Evolutionary conservation across 2,113 vertebrate species (phyloP), one percentile per base, ranked within the genome.

Genomic region (Myiozetetes cayanensis): DNA sequence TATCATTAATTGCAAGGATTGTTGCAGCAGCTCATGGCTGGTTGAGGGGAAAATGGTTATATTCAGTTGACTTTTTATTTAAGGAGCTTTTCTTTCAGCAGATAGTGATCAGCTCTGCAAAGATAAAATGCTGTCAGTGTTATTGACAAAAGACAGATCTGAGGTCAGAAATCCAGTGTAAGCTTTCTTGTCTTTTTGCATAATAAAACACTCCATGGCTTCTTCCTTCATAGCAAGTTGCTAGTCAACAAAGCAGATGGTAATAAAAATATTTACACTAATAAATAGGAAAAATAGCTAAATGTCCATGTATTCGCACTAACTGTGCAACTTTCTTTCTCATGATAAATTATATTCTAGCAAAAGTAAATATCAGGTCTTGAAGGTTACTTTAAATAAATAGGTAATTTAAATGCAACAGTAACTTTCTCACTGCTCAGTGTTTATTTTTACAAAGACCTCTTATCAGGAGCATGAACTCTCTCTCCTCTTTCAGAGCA

Each of bases 361-460:
- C 31, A 88, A 97, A 96, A 97, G 84, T 92, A 91, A 95, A 88
- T 90, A 91, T 47, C 78, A 93, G 89, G 85, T 93, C 95, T 90
- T 95, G 93, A 97, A 97, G 96, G 94, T 97, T 97, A 96, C 74
- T 97, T 96, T 96, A 96, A 97, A 95, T 96, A 97, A 97, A 94
- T 94, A 97, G 95, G 93, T 97, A 95, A 97, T 97, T 95, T 97
- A 97, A 97, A 97, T 97, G 96, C 96, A 96, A 90, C 94, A 95
- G 87, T 96, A 94, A 94, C 85, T 95, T 91, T 67, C 90, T 91
- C 67, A 91, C 52, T 77, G 88, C 82, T 85, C 49, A 20, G 35
- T 94, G 95, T 92, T 94, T 94, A 39, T 88, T 96, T 93, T 95
- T 88, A 70, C 94, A 89, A 94, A 93, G 82, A 71, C 85, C 30